Conservation (phyloP, 53 echinoderm and acorn worm species). For the Apostichopus leukothele region DNA sequence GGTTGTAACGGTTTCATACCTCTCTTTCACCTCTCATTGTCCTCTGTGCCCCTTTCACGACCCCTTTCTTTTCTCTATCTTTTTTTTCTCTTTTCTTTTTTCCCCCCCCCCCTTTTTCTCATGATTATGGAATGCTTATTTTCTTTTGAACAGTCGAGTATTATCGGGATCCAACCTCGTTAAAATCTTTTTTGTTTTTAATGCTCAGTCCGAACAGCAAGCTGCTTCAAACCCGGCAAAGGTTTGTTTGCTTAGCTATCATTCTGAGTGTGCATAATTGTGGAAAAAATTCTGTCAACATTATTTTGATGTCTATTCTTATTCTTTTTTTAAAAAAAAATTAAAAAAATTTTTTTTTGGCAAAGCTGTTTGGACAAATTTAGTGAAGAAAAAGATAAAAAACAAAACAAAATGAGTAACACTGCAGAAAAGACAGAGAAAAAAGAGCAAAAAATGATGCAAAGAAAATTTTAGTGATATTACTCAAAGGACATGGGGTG, state of each 20-base stretch:
- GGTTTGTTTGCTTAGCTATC: conserved; percentile 3
- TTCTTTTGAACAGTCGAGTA: not conserved
- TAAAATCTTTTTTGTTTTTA: conserved; percentile 34
- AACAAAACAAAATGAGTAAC: too few relatives aligned
- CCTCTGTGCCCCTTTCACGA: not conserved
- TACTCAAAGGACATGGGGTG: too few relatives aligned
- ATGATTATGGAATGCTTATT: not conserved
- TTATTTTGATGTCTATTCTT: not conserved
- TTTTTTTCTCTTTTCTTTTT: not conserved
- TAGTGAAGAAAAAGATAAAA: too few relatives aligned
- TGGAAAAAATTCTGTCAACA: not conserved
- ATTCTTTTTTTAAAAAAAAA: not conserved
- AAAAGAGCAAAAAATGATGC: too few relatives aligned
- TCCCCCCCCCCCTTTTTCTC: not conserved
- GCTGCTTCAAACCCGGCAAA: conserved; percentile 14
- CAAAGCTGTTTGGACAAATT: too few relatives aligned
- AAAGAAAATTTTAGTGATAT: too few relatives aligned
- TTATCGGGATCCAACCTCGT: conserved; percentile 38
- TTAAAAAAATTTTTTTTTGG: not conserved
- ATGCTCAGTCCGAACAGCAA: not conserved
- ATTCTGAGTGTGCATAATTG: conserved; percentile 13
- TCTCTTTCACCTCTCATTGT: not conserved
- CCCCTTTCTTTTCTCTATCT: not conserved
- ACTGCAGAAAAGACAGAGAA: too few relatives aligned
- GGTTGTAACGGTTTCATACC: too few relatives aligned